Conservation (phyloP, 92 coral and sea anemone species). For the Palythoa grandis region DNA sequence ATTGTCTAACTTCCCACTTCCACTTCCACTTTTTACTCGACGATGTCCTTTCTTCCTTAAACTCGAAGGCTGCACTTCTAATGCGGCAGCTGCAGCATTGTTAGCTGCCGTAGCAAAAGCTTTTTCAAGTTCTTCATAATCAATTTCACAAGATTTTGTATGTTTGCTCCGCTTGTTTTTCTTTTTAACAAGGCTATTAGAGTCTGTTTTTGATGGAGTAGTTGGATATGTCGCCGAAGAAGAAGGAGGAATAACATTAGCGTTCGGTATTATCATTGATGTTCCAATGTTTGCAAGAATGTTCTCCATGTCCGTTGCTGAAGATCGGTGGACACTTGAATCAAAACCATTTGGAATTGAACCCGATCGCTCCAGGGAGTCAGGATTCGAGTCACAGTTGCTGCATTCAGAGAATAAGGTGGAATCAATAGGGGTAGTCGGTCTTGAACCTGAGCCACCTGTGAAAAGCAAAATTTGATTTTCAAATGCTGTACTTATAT, state of each 20-base stretch:
- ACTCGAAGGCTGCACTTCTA: constrained; percentile 68
- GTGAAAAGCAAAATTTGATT: not conserved
- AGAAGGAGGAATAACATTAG: constrained; percentile 32
- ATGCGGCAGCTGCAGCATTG: constrained; percentile 60
- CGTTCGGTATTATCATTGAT: constrained; percentile 52
- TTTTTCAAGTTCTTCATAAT: constrained; percentile 95
- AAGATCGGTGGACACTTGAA: constrained; percentile 53
- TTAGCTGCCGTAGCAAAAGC: constrained; percentile 85
- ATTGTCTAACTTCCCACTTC: constrained; percentile 77
- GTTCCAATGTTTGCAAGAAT: constrained; percentile 75
- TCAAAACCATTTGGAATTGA: constrained; percentile 77
- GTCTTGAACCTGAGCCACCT: constrained; percentile 74
- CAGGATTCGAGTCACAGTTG: constrained; percentile 64
- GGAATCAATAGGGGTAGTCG: constrained; percentile 80
- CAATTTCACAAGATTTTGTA: constrained; percentile 98
- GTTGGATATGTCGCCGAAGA: constrained; percentile 40
- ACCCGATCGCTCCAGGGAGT: constrained; percentile 51
- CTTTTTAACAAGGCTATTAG: constrained; percentile 66
- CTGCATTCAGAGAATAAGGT: constrained; percentile 53
- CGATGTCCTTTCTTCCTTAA: constrained; percentile 91
- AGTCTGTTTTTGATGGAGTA: constrained; percentile 64
- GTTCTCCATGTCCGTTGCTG: constrained; percentile 68
- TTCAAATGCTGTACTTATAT: not conserved
- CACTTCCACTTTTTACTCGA: constrained; percentile 88
- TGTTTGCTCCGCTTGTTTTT: constrained; percentile 84